Percentiles rank a stretch among this genome's conserved stretches.
phyloP scores from a whole-genome alignment of 2,797 vertebrate genomes.

The Oophaga sylvatica region DNA sequence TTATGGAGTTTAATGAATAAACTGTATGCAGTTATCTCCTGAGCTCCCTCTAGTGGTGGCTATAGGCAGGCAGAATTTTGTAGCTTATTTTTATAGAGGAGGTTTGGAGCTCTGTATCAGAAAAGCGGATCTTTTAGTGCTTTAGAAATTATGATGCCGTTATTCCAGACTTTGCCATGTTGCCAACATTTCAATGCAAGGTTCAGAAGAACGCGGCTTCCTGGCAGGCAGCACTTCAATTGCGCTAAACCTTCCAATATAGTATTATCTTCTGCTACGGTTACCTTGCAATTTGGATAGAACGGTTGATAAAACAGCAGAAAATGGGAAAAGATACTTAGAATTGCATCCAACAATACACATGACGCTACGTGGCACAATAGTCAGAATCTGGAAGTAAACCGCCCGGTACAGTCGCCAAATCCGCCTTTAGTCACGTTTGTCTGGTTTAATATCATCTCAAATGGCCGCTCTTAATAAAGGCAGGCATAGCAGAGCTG shows the following conservation, averaged over 20 bases:
- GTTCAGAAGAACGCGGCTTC: background rate
- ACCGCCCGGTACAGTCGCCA: background rate
- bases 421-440: background rate
- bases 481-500: background rate
- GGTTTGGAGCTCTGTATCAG: too few relatives aligned
- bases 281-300: background rate
- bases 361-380: background rate
- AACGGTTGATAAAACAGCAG: background rate
- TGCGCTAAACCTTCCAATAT: background rate
- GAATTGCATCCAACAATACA: slow-evolving; percentile 1
- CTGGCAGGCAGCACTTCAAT: background rate
- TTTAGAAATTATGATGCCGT: background rate
- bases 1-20: too few relatives aligned
- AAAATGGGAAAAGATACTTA: background rate
- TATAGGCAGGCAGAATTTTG: too few relatives aligned
- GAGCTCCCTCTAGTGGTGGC: too few relatives aligned
- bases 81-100: too few relatives aligned
- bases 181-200: background rate
- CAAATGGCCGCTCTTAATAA: background rate
- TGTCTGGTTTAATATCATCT: slow-evolving; percentile 7
- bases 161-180: background rate
- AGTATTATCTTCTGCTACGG: background rate
- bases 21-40: too few relatives aligned
- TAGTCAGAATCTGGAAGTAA: background rate
- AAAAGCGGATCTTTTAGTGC: too few relatives aligned